Evolutionary conservation across 2,888 invertebrate species (phyloP), one percentile per base, ranked within the genome.

Genomic region (Parnassius glacialis): DNA sequence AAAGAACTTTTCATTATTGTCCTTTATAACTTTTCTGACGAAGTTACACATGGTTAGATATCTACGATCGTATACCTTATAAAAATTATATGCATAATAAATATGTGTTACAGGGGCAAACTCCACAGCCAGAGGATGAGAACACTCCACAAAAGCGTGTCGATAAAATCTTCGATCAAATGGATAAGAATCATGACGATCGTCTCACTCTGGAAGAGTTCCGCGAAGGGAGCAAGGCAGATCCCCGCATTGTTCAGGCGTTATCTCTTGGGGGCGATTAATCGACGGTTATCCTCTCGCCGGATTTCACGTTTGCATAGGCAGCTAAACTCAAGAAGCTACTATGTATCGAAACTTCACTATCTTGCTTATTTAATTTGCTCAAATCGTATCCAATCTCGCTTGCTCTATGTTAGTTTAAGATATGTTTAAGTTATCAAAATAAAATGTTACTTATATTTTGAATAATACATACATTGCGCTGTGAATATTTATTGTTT

Each of bases 161-260:
- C 68, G 98, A 99, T 92, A 98, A 98, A 90, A 99, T 99, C 83
- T 99, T 99, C 92, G 97, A 98, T 87, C 98, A 98, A 85, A 98
- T 98, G 98, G 99, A 99, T 92, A 99, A 96, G 93, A 98, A 99
- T 87, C 98, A 98, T 91, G 99, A 99, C 88, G 98, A 99, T 90
- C 95, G 96, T 75, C 93, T 99, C 74, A 98, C 98, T 52, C 93
- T 98, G 74, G 99, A 99, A 79, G 98, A 99, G 87, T 98, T 98
- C 92, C 95, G 98, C 76, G 98, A 98, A 91, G 98, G 98, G 70
- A 98, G 98, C 90, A 99, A 99, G 92, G 98, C 98, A 62, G 99
- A 99, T 90, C 99, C 99, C 45, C 95, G 98, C 85, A 99, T 99
- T 84, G 98, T 99, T 64, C 98, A 99, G 90, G 99, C 99, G 59